Percentiles rank a stretch among this genome's conserved stretches.
These are phyloP conservation scores for Pelagia noctiluca DNA, from an alignment of 30 jellyfish, hydroid and myxozoan genomes.

Conservation along the genomic window DNA sequence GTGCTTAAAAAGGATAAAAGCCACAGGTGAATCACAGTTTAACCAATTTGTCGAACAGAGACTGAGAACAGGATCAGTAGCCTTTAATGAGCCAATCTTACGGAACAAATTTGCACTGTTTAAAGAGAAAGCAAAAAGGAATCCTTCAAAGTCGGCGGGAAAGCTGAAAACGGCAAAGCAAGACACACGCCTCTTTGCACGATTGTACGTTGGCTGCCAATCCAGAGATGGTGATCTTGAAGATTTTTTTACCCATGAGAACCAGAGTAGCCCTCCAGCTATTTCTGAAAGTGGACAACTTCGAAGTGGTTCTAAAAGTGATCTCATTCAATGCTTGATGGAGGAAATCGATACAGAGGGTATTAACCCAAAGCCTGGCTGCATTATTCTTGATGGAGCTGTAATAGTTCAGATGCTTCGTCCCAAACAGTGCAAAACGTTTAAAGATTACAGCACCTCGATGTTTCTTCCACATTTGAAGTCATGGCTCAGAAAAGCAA, in stretches of 20 bases:
- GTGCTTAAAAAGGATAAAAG: neutral
- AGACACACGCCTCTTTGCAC: too few species aligned
- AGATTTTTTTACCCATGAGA: too few species aligned
- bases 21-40: slow-evolving; percentile 16
- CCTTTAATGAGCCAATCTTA: slow-evolving; percentile 24
- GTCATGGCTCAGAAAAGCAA: slow-evolving; percentile 1
- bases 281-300: too few species aligned
- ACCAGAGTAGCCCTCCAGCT: too few species aligned
- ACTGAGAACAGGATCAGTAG: neutral
- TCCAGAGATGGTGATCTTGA: too few species aligned
- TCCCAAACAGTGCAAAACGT: neutral
- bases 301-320: too few species aligned
- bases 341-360: too few species aligned
- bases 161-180: neutral
- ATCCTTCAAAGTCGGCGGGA: neutral
- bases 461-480: neutral
- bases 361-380: too few species aligned
- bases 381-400: too few species aligned
- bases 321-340: slow-evolving; percentile 1
- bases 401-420: neutral
- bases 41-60: slow-evolving; percentile 11
- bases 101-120: slow-evolving; percentile 19
- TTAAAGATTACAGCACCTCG: too few species aligned
- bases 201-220: too few species aligned
- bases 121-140: neutral